phyloP scores from a whole-genome alignment of 1,140 invertebrate genomes.

The Phymastichus coffea region DNA sequence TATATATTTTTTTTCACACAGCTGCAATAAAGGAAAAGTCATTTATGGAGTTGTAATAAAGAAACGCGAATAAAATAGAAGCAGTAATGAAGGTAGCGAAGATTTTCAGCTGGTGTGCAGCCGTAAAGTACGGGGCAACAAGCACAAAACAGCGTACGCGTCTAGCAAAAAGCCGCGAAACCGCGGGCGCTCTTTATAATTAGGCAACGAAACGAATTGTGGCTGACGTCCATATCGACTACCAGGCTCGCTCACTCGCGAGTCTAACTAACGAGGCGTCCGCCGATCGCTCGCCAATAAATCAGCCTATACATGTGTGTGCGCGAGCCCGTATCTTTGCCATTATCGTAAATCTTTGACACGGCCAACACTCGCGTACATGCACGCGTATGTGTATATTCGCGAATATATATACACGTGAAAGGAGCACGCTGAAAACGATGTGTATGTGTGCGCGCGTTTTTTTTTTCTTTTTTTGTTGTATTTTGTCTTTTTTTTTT shows the following conservation, averaged over 20 bases:
- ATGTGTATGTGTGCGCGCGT: slow-evolving; percentile 8
- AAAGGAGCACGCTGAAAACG: not conserved
- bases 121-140: too few species aligned
- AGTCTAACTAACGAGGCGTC: slow-evolving; percentile 42
- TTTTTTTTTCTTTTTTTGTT: too few species aligned
- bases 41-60: too few species aligned
- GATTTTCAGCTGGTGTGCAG: too few species aligned
- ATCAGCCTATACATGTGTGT: too few species aligned
- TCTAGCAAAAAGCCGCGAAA: not conserved
- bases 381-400: not conserved
- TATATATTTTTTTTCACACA: too few species aligned
- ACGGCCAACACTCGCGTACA: slow-evolving; percentile 32
- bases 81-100: too few species aligned
- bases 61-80: too few species aligned
- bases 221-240: slow-evolving; percentile 51
- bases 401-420: not conserved
- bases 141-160: not conserved
- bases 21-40: too few species aligned
- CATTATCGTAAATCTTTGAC: slow-evolving; percentile 44
- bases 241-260: slow-evolving; percentile 43
- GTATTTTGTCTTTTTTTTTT: too few species aligned
- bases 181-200: slow-evolving; percentile 48
- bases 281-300: slow-evolving; percentile 35
- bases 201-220: slow-evolving; percentile 53
- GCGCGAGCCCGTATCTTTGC: slow-evolving; percentile 36